Percentiles rank a stretch among this genome's conserved stretches.
Evolutionary conservation across 1,140 invertebrate species (phyloP).

Genomic region (Bombus confusus): DNA sequence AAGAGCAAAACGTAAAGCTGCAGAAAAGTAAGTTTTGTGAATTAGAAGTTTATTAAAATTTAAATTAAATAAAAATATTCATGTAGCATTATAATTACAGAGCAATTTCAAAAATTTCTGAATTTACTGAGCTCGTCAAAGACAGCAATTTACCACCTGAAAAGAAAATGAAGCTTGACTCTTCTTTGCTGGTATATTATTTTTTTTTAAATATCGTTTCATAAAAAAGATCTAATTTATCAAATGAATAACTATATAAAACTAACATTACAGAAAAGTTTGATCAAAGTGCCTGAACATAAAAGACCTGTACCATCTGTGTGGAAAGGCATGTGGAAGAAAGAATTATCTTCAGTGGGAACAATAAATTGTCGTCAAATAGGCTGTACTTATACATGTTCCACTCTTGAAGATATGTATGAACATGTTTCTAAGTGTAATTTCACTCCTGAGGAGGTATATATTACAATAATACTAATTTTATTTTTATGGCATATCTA

Average conservation of each 20-base stretch:
- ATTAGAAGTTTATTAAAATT: not conserved
- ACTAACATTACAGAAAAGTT: conserved; percentile 62
- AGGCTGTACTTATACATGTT: conserved; percentile 68
- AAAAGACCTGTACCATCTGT: conserved; percentile 68
- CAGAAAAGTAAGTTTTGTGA: conserved; percentile 80
- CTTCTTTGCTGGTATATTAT: conserved; percentile 27
- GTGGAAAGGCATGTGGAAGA: conserved; percentile 72
- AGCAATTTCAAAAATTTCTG: conserved; percentile 74
- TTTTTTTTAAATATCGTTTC: conserved; percentile 4
- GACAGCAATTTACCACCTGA: conserved; percentile 23
- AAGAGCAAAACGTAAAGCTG: conserved; percentile 82
- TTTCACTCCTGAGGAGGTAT: conserved; percentile 71
- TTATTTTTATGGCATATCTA: not conserved
- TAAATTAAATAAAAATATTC: not conserved
- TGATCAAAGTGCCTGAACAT: conserved; percentile 66
- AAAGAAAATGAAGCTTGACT: conserved; percentile 32
- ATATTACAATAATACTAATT: not conserved
- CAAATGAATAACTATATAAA: conserved; percentile 16
- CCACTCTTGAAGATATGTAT: conserved; percentile 68
- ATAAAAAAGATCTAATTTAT: not conserved
- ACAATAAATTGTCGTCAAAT: conserved; percentile 69
- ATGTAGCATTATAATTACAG: conserved; percentile 57
- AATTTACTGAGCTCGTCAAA: conserved; percentile 71
- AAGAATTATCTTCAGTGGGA: conserved; percentile 60
- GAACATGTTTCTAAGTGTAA: conserved; percentile 74